Conservation (phyloP, 2,888 invertebrate genomes). For the Phymatocera aterrima region DNA sequence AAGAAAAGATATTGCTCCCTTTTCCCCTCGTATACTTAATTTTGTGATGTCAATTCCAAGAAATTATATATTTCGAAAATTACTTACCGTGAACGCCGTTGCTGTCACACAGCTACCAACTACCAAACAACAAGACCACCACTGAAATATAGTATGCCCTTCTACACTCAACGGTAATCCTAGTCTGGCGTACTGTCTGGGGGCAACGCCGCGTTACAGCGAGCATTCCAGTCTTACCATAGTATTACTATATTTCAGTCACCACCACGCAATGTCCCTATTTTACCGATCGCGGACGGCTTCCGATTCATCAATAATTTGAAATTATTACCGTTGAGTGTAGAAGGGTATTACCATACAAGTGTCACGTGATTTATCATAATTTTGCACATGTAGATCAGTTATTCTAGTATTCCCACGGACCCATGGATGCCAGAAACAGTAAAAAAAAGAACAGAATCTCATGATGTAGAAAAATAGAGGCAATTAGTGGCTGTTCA, state of each 20-base stretch:
- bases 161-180: no score
- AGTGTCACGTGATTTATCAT: not conserved
- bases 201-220: no score
- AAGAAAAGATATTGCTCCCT: not conserved
- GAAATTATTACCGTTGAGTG: no score
- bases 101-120: not conserved
- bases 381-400: no score
- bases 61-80: conserved; percentile 11
- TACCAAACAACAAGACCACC: not conserved
- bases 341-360: conserved; percentile 13
- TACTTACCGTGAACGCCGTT: conserved; percentile 6
- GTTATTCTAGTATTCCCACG: not conserved
- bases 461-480: no score
- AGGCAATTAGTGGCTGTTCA: no score
- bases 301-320: not conserved
- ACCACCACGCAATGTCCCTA: not conserved
- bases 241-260: no score
- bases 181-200: no score
- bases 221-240: no score
- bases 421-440: not conserved
- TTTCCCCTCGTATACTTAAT: not conserved
- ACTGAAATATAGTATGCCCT: no score
- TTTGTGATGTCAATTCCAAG: not conserved
- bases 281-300: not conserved
- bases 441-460: no score